These are phyloP conservation scores for Caracal caracal DNA, from an alignment of 2,113 vertebrate species.

Conservation along the genomic window DNA sequence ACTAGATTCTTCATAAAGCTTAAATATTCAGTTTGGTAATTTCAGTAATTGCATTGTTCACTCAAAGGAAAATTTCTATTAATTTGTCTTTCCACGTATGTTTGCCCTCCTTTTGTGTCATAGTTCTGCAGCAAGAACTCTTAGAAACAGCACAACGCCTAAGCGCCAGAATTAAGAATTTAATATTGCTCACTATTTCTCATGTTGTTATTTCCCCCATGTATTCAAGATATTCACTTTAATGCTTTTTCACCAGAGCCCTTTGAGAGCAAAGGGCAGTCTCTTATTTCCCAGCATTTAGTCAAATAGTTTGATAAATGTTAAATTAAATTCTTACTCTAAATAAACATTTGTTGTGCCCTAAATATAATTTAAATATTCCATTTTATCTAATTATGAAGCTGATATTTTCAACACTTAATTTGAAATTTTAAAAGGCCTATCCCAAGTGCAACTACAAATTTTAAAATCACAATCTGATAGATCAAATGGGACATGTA, in stretches of 20 bases:
- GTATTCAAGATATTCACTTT: background rate
- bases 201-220: background rate
- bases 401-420: background rate
- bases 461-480: constrained; percentile 16
- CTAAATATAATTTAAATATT: constrained; percentile 32
- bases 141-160: background rate
- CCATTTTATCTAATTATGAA: constrained; percentile 25
- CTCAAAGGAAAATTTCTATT: constrained; percentile 15
- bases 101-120: background rate
- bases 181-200: background rate
- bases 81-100: background rate
- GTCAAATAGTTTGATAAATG: background rate
- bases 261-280: background rate
- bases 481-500: background rate
- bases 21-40: constrained; percentile 40
- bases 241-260: background rate
- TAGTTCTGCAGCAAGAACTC: background rate
- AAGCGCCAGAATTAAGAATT: background rate
- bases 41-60: background rate
- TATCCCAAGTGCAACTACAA: background rate
- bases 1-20: background rate
- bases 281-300: background rate
- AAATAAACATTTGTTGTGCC: background rate
- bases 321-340: constrained; percentile 10
- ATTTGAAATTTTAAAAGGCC: background rate